Evolutionary conservation across 2,888 invertebrate species (phyloP), one percentile per base, ranked within the genome.

Genomic region (Anoncus sp.): DNA sequence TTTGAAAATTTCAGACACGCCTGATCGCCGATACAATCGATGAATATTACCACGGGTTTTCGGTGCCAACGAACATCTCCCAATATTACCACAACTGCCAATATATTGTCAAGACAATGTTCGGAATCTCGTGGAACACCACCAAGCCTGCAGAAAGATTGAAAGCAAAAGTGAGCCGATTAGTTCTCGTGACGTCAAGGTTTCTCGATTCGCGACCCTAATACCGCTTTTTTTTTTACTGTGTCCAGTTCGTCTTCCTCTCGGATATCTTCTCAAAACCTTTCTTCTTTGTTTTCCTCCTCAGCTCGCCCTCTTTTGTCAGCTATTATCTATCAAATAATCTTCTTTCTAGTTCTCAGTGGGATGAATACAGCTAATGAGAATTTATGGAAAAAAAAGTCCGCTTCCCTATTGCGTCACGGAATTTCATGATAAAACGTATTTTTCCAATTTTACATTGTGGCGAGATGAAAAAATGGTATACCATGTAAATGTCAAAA

Each of bases 101-200:
- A n/a, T n/a, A n/a, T n/a, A n/a, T n/a, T n/a, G n/a, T 12, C 53
- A 40, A 60, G 51, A 59, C 57, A 74, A 59, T 67, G 59, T 20
- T 74, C 49, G n/a, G 5, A 6, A 31, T 22, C 27, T 12, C 51
- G 27, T 49, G 35, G 14, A 40, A 35, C 45, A 47, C 53, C 53
- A 49, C 12, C 43, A 27, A 31, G 49, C 45, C 45, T 35, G 16
- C 38, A 18, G 45, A 20, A 14, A 74, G 63, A 74, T 69, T 53
- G 51, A 59, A 70, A 70, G 63, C 45, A 31, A 67, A 57, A 49
- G 55, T 75, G 83, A 81, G 81, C 51, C 79, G 81, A 82, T 85
- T 83, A 79, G 63, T 57, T 45, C 20, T 59, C 66, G 49, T 55
- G 75, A 81, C 45, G 45, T 49, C 57, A 18, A 49, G 62, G 47